These are phyloP conservation scores for human (Homo sapiens) DNA, from an alignment of 2,113 vertebrate species.

Conservation along the genomic window GRCh38 chr19:54814001-54814500, in stretches of 20 bases:
- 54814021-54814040: background rate
- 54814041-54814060: fast-evolving
- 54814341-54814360: no score
- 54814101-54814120: background rate
- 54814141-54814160: background rate
- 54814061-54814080: background rate
- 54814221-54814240: background rate
- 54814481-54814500: background rate
- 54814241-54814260: background rate
- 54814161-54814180: no score
- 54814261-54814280: background rate
- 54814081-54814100: background rate
- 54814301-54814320: background rate
- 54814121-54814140: background rate
- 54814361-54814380: background rate
- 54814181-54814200: background rate
- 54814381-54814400: no score
- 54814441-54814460: background rate
- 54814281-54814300: background rate
- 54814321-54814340: background rate
- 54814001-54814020: background rate
- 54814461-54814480: background rate
- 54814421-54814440: background rate
- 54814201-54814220: background rate
- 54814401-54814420: no score